A percentile compares a stretch with the other conserved stretches of the same genome.
These are phyloP conservation scores for Xylota segnis DNA, from an alignment of 2,888 invertebrate genomes.

Conservation along the genomic window DNA sequence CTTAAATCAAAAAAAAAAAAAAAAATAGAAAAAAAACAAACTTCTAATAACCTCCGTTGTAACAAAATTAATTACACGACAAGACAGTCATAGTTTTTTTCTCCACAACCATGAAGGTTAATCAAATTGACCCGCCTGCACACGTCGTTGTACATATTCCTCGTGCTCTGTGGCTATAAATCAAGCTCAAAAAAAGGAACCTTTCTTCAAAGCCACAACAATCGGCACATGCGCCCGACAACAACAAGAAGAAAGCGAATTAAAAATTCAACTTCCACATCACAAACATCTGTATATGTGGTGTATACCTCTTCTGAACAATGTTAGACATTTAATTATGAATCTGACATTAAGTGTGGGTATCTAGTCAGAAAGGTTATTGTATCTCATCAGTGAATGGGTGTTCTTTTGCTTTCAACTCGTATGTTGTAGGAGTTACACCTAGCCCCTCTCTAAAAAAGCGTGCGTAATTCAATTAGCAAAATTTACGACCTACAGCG, in stretches of 20 bases:
- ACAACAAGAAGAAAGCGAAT: slow-evolving; percentile 36
- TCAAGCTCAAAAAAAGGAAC: slow-evolving; percentile 41
- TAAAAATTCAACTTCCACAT: slow-evolving; percentile 35
- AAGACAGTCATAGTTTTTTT: slow-evolving; percentile 44
- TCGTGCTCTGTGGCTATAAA: slow-evolving; percentile 42
- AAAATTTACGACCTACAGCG: slow-evolving; percentile 44
- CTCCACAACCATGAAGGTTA: slow-evolving; percentile 32
- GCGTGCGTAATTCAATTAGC: slow-evolving; percentile 57
- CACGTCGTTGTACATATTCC: slow-evolving; percentile 8
- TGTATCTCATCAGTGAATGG: slow-evolving; percentile 24
- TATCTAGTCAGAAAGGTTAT: slow-evolving; percentile 47
- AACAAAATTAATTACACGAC: slow-evolving; percentile 46
- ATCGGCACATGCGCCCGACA: slow-evolving; percentile 41
- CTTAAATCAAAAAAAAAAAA: too few species aligned
- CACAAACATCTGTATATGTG: background rate
- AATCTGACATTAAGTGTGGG: slow-evolving; percentile 42
- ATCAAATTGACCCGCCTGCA: slow-evolving; percentile 54
- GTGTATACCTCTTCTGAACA: slow-evolving; percentile 12
- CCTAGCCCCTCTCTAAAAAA: background rate
- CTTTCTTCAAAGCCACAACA: slow-evolving; percentile 30
- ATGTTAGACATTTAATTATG: slow-evolving; percentile 51
- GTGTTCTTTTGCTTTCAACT: slow-evolving; percentile 5
- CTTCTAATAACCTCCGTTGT: slow-evolving; percentile 4
- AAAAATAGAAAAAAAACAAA: slow-evolving; percentile 1
- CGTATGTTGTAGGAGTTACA: slow-evolving; percentile 34